These are phyloP conservation scores for Nyctalus aviator DNA, from an alignment of 2,797 vertebrate species.

Conservation along the genomic window DNA sequence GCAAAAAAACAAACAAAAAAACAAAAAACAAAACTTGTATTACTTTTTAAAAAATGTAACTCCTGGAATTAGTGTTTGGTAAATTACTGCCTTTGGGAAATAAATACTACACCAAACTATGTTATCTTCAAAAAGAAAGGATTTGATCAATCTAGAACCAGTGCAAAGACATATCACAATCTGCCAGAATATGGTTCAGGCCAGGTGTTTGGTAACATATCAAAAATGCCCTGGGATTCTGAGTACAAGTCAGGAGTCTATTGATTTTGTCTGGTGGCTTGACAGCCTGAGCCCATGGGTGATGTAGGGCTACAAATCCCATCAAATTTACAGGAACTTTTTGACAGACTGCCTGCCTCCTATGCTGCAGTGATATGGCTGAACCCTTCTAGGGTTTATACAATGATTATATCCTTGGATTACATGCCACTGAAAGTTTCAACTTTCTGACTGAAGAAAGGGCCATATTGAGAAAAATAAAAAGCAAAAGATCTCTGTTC, in stretches of 20 bases:
- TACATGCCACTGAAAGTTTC: not conserved
- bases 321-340: slow-evolving; percentile 54
- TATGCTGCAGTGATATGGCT: not conserved
- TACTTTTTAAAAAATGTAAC: not conserved
- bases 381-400: not conserved
- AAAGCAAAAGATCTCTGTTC: not conserved
- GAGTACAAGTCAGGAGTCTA: slow-evolving; percentile 22
- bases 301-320: slow-evolving; percentile 54
- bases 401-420: slow-evolving; percentile 50
- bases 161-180: not conserved
- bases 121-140: not conserved
- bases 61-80: not conserved
- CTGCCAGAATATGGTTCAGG: not conserved
- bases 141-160: slow-evolving; percentile 43
- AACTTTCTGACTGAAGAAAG: slow-evolving; percentile 21
- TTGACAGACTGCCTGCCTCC: not conserved
- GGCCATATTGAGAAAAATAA: slow-evolving; percentile 6
- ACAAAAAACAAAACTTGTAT: not conserved
- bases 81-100: slow-evolving; percentile 43
- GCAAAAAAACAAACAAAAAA: not conserved
- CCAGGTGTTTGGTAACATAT: slow-evolving; percentile 15
- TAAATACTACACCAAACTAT: slow-evolving; percentile 22
- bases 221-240: not conserved
- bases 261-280: slow-evolving; percentile 68
- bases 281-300: slow-evolving; percentile 5